phyloP scores from a whole-genome alignment of 1,140 invertebrate species.

The Lepidurus packardi region DNA sequence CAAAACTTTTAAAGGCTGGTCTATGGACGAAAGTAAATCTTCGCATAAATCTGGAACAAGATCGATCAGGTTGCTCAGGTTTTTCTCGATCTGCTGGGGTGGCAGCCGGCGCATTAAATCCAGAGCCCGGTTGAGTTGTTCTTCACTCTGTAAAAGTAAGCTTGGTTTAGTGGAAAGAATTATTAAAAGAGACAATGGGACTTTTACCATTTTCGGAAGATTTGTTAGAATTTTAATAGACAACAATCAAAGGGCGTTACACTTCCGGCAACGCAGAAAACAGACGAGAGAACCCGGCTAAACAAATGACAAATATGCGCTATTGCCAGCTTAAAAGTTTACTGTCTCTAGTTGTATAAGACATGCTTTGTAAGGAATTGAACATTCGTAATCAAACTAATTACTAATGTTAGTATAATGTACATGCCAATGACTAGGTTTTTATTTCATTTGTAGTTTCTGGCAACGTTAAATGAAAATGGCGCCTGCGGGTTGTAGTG shows the following conservation, averaged over 20 bases:
- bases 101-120: conserved; percentile 97
- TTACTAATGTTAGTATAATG: no score
- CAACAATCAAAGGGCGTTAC: conserved; percentile 21
- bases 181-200: not conserved
- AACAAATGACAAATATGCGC: conserved; percentile 11
- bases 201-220: conserved; percentile 14
- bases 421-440: no score
- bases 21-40: conserved; percentile 93
- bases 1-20: conserved; percentile 97
- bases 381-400: no score
- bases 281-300: not conserved
- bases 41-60: conserved; percentile 92
- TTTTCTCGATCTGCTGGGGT: conserved; percentile 98
- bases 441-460: not conserved
- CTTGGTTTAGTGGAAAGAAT: not conserved
- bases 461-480: not conserved
- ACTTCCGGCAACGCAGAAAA: conserved; percentile 21
- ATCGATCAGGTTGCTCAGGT: conserved; percentile 94
- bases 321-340: not conserved
- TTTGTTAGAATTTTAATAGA: conserved; percentile 20
- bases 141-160: conserved; percentile 70
- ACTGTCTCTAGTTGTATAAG: not conserved
- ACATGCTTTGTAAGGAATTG: no score
- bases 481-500: not conserved
- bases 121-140: conserved; percentile 96